Percentiles rank a stretch among this genome's conserved stretches.
phyloP scores from a whole-genome alignment of 64 coral and sea anemone species.

The Catalaphyllia jardinei region DNA sequence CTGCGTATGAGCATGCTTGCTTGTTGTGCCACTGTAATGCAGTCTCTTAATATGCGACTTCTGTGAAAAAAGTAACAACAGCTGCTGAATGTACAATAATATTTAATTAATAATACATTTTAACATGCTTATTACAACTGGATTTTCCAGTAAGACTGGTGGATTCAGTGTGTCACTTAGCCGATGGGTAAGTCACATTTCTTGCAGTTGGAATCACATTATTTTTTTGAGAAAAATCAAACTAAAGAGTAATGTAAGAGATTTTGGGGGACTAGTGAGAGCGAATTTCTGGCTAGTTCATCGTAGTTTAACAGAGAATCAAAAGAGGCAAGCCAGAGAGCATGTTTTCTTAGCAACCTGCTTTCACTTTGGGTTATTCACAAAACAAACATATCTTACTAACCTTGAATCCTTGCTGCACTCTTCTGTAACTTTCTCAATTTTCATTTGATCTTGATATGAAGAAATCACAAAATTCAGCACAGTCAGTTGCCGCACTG shows the following conservation, averaged over 20 bases:
- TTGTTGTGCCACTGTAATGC: constrained; percentile 6
- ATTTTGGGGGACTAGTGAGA: no score
- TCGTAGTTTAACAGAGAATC: no score
- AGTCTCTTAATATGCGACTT: constrained; percentile 5
- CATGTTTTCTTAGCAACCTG: no score
- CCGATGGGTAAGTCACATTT: no score
- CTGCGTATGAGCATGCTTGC: constrained; percentile 7
- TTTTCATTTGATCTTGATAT: constrained; percentile 37
- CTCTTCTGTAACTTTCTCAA: background rate
- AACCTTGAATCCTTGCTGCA: background rate
- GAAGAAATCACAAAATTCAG: constrained; percentile 35
- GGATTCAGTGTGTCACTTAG: no score
- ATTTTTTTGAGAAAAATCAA: no score
- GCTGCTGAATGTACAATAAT: background rate
- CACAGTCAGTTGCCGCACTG: constrained; percentile 10
- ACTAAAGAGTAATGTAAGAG: no score
- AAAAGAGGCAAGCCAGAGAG: no score
- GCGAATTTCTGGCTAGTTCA: no score
- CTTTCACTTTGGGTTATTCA: no score
- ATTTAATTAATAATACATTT: background rate
- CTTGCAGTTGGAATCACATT: no score
- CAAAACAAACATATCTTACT: background rate
- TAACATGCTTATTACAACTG: background rate
- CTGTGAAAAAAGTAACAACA: background rate
- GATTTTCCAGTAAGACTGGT: background rate